Conservation (phyloP, 2,113 vertebrate genomes). For the Lipophrys pholis region DNA sequence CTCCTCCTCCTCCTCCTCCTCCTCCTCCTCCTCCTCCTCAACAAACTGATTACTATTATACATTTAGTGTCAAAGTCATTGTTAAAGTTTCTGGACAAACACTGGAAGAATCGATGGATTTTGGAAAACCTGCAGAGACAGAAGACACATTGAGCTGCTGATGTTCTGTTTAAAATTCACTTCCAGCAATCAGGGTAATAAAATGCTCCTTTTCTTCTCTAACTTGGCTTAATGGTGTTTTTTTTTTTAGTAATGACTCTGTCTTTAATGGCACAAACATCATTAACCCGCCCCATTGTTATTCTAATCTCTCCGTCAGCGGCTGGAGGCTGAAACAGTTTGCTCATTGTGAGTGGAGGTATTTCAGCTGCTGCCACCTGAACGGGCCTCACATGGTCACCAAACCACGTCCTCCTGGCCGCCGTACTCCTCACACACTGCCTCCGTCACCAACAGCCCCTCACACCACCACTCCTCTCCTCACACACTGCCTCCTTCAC, state of each 20-base stretch:
- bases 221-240: constrained; percentile 50
- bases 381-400: constrained; percentile 54
- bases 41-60: no score
- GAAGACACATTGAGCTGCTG: constrained; percentile 7
- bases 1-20: constrained; percentile 2
- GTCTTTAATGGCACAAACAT: constrained; percentile 60
- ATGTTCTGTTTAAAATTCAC: constrained; percentile 53
- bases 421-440: no score
- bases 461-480: constrained; percentile 1
- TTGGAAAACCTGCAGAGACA: neutral
- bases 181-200: constrained; percentile 25
- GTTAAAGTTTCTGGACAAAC: no score
- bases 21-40: neutral
- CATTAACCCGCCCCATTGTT: constrained; percentile 63
- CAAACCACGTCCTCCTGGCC: constrained; percentile 54
- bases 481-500: constrained; percentile 1
- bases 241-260: constrained; percentile 65
- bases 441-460: no score
- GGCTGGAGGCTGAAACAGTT: constrained; percentile 56
- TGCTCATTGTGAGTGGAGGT: constrained; percentile 53
- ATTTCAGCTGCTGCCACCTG: constrained; percentile 58
- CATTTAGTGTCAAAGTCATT: no score
- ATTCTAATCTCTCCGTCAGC: constrained; percentile 58
- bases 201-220: constrained; percentile 18
- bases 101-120: no score